phyloP scores from a whole-genome alignment of 2,113 vertebrate genomes.

The Acanthochromis polyacanthus region DNA sequence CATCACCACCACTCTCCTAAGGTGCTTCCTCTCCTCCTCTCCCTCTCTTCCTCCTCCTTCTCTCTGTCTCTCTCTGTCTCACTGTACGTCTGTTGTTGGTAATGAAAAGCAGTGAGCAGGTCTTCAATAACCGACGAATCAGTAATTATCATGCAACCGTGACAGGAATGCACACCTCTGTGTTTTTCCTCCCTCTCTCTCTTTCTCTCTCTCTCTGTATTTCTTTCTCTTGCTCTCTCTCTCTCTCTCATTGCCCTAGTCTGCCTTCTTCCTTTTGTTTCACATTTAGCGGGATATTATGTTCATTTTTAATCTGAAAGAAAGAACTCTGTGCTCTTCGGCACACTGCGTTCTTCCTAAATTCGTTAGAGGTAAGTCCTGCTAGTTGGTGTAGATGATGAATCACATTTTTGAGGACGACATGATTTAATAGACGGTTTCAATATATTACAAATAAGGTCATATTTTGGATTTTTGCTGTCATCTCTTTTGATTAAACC shows the following conservation, averaged over 20 bases:
- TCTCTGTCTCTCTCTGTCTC: constrained; percentile 62
- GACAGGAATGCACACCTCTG: constrained; percentile 84
- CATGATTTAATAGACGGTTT: not conserved
- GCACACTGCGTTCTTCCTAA: constrained; percentile 13
- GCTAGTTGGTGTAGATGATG: not conserved
- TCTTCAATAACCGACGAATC: constrained; percentile 87
- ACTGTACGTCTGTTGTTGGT: constrained; percentile 85
- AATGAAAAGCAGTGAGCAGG: constrained; percentile 87
- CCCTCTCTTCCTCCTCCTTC: constrained; percentile 19
- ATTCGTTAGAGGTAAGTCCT: constrained; percentile 4
- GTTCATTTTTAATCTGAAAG: constrained; percentile 33
- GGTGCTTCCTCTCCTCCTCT: constrained; percentile 36
- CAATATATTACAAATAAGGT: not conserved
- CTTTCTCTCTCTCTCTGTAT: not conserved
- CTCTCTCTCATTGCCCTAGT: constrained; percentile 44
- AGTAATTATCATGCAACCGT: constrained; percentile 87
- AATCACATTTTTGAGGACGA: not conserved
- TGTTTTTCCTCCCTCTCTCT: constrained; percentile 5
- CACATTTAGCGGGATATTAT: constrained; percentile 41
- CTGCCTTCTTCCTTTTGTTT: constrained; percentile 58
- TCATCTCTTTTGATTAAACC: too few relatives aligned
- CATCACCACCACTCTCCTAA: constrained; percentile 42
- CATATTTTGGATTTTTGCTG: not conserved
- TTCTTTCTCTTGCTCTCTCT: constrained; percentile 21
- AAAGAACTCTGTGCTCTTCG: constrained; percentile 19